A percentile compares a stretch with the other conserved stretches of the same genome.
Evolutionary conservation across 2,113 vertebrate genomes (phyloP).

Genomic region (Charadrius vociferus): DNA sequence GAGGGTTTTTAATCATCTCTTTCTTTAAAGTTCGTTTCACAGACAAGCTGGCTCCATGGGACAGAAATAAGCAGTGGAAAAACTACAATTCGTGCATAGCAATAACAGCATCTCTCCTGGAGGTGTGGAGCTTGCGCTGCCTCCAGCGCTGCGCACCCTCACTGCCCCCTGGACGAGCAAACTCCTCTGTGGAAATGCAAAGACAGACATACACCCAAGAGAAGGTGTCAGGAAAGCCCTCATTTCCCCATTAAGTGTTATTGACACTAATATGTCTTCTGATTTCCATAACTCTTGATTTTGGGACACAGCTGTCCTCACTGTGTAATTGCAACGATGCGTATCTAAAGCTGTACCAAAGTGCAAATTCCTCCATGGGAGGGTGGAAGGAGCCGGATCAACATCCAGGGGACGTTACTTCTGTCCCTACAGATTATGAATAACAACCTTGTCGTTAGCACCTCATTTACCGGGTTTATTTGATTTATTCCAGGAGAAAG

Average conservation of each 20-base stretch:
- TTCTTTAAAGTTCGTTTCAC: neutral
- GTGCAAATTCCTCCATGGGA: neutral
- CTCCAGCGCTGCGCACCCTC: neutral
- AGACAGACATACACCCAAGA: neutral
- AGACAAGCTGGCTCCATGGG: neutral
- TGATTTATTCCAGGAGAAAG: neutral
- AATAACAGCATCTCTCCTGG: neutral
- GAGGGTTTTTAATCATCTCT: neutral
- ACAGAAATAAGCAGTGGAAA: neutral
- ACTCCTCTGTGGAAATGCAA: neutral
- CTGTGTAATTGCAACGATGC: neutral
- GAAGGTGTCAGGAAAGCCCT: neutral
- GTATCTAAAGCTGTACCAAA: neutral
- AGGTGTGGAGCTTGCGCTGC: neutral
- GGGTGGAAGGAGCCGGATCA: neutral
- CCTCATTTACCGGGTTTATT: neutral
- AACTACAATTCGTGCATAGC: neutral
- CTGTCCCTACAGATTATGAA: neutral
- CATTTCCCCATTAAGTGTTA: neutral
- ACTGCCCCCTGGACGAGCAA: neutral
- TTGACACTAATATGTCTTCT: neutral
- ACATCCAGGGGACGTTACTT: neutral
- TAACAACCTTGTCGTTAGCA: fast-evolving
- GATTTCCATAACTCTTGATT: neutral
- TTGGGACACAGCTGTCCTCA: neutral